A percentile compares a stretch with the other conserved stretches of the same genome.
These are phyloP conservation scores for Mystacornis crossleyi DNA, from an alignment of 2,113 vertebrate species.

Conservation along the genomic window DNA sequence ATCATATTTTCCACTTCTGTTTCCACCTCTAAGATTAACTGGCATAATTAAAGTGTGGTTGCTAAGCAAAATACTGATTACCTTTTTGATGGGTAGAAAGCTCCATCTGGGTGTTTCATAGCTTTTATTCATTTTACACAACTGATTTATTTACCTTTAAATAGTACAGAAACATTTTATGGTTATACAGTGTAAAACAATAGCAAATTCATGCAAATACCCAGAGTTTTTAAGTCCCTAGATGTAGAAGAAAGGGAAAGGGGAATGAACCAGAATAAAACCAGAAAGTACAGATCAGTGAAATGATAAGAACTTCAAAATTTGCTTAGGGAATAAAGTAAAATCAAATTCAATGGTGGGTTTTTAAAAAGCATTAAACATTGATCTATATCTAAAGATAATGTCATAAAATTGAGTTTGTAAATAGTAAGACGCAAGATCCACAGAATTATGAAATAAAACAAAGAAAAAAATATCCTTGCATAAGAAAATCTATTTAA, in stretches of 20 bases:
- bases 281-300: background rate
- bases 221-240: background rate
- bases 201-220: background rate
- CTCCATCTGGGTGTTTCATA: conserved; percentile 10
- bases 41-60: conserved; percentile 47
- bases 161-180: background rate
- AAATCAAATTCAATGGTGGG: background rate
- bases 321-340: background rate
- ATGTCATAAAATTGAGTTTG: background rate
- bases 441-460: background rate
- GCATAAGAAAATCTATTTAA: background rate
- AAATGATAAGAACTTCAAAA: background rate
- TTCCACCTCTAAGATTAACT: conserved; percentile 54
- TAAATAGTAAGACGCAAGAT: background rate
- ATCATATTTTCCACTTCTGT: conserved; percentile 9
- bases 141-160: conserved; percentile 27
- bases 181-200: background rate
- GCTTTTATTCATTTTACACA: conserved; percentile 18
- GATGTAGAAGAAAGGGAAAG: background rate
- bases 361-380: background rate
- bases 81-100: background rate
- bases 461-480: background rate
- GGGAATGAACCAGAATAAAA: background rate
- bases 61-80: conserved; percentile 63
- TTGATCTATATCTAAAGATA: background rate